phyloP scores from a whole-genome alignment of 1,140 invertebrate species.

The Tetranychus cinnabarinus region DNA sequence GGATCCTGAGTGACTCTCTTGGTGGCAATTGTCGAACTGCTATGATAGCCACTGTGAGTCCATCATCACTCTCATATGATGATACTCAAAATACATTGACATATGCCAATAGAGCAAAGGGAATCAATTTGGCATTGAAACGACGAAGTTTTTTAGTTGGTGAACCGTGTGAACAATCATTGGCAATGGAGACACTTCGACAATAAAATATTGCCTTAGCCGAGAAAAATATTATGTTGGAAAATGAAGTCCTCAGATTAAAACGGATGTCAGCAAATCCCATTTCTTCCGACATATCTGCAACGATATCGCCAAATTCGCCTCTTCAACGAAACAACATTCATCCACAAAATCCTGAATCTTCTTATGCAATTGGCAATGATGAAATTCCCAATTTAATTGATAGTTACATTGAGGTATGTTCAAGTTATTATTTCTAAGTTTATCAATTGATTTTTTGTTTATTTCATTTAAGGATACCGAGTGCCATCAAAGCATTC shows the following conservation, averaged over 20 bases:
- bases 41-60: conserved; percentile 86
- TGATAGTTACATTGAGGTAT: no score
- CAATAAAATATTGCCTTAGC: neutral
- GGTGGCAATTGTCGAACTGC: conserved; percentile 87
- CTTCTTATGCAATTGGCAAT: no score
- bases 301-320: no score
- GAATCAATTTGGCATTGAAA: conserved; percentile 45
- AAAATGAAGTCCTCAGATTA: conserved; percentile 2
- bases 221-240: neutral
- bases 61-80: conserved; percentile 56
- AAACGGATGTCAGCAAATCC: neutral
- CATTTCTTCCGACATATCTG: neutral
- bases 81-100: conserved; percentile 90
- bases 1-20: conserved; percentile 79
- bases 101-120: conserved; percentile 73
- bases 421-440: no score
- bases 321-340: no score
- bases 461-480: no score
- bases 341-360: no score
- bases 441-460: no score
- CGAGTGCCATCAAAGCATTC: no score
- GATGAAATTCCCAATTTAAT: no score
- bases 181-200: neutral
- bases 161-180: conserved; percentile 6
- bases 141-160: conserved; percentile 1